A percentile compares a stretch with the other conserved stretches of the same genome.
phyloP scores from a whole-genome alignment of 2,888 invertebrate species.

The Allolobophora icterica region DNA sequence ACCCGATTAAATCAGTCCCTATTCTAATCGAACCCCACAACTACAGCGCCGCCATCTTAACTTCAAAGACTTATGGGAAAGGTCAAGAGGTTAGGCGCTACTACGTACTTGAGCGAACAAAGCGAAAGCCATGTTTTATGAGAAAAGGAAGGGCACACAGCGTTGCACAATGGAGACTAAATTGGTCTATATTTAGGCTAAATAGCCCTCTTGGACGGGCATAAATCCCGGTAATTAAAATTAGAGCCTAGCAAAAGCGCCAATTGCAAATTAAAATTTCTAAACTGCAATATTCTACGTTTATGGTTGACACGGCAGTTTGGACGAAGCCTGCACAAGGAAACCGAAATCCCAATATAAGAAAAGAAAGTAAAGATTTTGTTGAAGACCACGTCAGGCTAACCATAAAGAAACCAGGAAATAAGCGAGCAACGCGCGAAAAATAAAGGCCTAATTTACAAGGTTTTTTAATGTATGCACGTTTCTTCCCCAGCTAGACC shows the following conservation, averaged over 20 bases:
- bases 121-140: constrained; percentile 14
- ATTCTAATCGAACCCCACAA: not conserved
- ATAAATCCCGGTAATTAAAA: not conserved
- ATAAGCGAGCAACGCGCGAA: too few species aligned
- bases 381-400: too few species aligned
- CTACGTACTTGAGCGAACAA: constrained; percentile 9
- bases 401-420: too few species aligned
- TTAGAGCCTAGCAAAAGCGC: not conserved
- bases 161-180: not conserved
- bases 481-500: too few species aligned
- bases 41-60: constrained; percentile 26
- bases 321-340: too few species aligned
- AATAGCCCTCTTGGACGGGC: not conserved
- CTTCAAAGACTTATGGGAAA: constrained; percentile 25
- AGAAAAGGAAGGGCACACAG: not conserved
- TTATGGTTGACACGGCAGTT: not conserved
- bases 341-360: too few species aligned
- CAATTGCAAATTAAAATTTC: not conserved
- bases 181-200: not conserved
- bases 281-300: not conserved
- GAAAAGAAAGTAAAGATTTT: too few species aligned
- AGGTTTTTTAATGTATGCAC: too few species aligned
- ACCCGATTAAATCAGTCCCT: constrained; percentile 26
- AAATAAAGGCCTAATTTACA: too few species aligned
- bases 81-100: constrained; percentile 13